Percentiles rank a stretch among this genome's conserved stretches.
Conservation (phyloP, 1,140 invertebrate genomes). For the Macrostomum lignano region DNA sequence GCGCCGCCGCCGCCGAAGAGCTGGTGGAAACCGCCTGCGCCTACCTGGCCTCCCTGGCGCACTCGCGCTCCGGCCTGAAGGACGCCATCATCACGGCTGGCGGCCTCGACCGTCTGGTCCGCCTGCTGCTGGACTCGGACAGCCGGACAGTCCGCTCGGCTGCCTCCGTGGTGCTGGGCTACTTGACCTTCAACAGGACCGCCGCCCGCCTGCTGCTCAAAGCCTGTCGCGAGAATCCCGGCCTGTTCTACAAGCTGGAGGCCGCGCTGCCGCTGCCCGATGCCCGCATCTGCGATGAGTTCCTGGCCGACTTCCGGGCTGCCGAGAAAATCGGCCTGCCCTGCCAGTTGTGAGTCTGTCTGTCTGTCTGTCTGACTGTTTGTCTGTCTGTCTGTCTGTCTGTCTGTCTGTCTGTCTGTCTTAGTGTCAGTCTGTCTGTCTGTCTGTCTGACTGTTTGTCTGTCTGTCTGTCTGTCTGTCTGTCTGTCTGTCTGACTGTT, state of each 20-base stretch:
- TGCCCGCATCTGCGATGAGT: conserved; percentile 19
- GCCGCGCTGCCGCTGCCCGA: conserved; percentile 19
- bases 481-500: no score
- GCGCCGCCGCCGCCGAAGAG: no score
- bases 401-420: no score
- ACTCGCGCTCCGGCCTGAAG: conserved; percentile 23
- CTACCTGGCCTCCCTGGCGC: conserved; percentile 21
- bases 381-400: no score
- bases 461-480: no score
- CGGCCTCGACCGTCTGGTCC: conserved; percentile 17
- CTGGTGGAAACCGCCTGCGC: no score
- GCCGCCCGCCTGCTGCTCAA: conserved; percentile 17
- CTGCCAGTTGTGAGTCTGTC: conserved; percentile 15
- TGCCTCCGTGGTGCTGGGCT: conserved; percentile 21
- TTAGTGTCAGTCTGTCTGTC: no score
- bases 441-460: no score
- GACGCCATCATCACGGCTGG: conserved; percentile 26
- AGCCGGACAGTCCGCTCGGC: conserved; percentile 17
- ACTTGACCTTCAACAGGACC: conserved; percentile 24
- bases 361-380: no score
- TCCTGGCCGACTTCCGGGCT: conserved; percentile 20
- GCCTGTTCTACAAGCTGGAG: conserved; percentile 18
- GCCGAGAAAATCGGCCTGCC: conserved; percentile 21
- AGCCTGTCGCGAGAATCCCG: conserved; percentile 19
- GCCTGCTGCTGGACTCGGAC: conserved; percentile 11